A percentile compares a stretch with the other conserved stretches of the same genome.
Conservation (phyloP, 2,888 invertebrate genomes). For the Drosophila rubida region DNA sequence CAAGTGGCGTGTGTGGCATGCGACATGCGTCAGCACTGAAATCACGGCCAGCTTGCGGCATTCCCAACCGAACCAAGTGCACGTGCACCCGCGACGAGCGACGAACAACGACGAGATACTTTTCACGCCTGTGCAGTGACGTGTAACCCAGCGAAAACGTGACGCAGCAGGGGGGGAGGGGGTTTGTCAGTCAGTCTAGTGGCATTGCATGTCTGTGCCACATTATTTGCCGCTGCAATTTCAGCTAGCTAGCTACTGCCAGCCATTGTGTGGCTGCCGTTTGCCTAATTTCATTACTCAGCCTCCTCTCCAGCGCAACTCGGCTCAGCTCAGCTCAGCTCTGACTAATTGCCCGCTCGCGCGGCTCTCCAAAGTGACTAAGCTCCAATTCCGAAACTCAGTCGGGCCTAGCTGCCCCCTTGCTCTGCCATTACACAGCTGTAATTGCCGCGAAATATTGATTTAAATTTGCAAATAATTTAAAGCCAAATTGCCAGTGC, state of each 20-base stretch:
- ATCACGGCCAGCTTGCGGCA: conserved; percentile 69
- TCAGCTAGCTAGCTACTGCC: conserved; percentile 18
- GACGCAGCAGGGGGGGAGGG: background rate
- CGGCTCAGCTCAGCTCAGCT: background rate
- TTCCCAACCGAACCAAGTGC: conserved; percentile 60
- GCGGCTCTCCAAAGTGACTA: conserved; percentile 31
- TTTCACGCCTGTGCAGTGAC: conserved; percentile 62
- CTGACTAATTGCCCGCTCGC: conserved; percentile 29
- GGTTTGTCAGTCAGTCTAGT: background rate
- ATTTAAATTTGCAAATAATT: conserved; percentile 28
- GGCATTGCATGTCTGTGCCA: conserved; percentile 59
- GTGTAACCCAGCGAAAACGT: conserved; percentile 21
- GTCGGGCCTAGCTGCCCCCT: background rate
- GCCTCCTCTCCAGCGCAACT: too few species aligned
- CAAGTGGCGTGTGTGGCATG: conserved; percentile 33
- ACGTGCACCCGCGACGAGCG: conserved; percentile 44
- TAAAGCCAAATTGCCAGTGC: too few species aligned
- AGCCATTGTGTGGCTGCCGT: background rate
- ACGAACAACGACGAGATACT: conserved; percentile 36
- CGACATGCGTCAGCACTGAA: conserved; percentile 37
- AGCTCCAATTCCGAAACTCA: conserved; percentile 9
- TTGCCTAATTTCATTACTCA: conserved; percentile 61
- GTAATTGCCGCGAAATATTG: conserved; percentile 21
- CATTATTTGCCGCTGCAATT: conserved; percentile 49
- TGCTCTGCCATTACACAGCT: conserved; percentile 10